phyloP scores from a whole-genome alignment of 1,140 invertebrate species.

The Coelopa frigida region DNA sequence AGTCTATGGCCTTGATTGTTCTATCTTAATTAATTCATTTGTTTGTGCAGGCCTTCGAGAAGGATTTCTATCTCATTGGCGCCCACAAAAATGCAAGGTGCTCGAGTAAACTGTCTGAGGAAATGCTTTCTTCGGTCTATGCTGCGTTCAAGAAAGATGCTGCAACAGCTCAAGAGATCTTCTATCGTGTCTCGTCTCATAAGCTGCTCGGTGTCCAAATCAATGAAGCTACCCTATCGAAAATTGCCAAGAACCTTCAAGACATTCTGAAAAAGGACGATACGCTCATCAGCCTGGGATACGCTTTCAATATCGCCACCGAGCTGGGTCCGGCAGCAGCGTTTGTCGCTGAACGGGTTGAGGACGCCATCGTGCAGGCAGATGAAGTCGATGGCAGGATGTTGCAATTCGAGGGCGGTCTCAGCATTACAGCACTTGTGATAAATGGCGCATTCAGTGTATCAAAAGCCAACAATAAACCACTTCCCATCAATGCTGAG shows the following conservation, averaged over 20 bases:
- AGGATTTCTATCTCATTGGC: slow-evolving; percentile 42
- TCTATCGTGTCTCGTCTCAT: slow-evolving; percentile 28
- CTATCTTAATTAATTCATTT: not conserved
- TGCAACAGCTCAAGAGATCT: slow-evolving; percentile 34
- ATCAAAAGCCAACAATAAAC: slow-evolving; percentile 60
- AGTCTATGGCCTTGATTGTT: slow-evolving; percentile 10
- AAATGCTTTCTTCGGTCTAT: slow-evolving; percentile 27
- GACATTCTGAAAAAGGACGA: slow-evolving; percentile 70
- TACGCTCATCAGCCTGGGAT: slow-evolving; percentile 66
- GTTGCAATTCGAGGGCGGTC: slow-evolving; percentile 89
- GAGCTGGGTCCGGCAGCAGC: slow-evolving; percentile 57
- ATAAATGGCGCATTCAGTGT: slow-evolving; percentile 58
- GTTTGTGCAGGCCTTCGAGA: slow-evolving; percentile 35
- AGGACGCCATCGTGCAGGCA: slow-evolving; percentile 87
- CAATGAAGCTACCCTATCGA: slow-evolving; percentile 48
- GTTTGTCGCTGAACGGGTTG: slow-evolving; percentile 72
- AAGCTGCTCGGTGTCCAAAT: slow-evolving; percentile 30
- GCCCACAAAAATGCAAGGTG: slow-evolving; percentile 32
- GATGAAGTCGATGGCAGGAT: slow-evolving; percentile 88
- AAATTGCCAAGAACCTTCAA: slow-evolving; percentile 58
- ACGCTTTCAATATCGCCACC: slow-evolving; percentile 74
- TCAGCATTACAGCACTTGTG: slow-evolving; percentile 50
- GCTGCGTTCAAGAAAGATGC: slow-evolving; percentile 23
- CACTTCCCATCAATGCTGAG: slow-evolving; percentile 61
- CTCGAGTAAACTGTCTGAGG: slow-evolving; percentile 25